phyloP scores from a whole-genome alignment of 2,113 vertebrate genomes.

The Ramphastos sulfuratus region DNA sequence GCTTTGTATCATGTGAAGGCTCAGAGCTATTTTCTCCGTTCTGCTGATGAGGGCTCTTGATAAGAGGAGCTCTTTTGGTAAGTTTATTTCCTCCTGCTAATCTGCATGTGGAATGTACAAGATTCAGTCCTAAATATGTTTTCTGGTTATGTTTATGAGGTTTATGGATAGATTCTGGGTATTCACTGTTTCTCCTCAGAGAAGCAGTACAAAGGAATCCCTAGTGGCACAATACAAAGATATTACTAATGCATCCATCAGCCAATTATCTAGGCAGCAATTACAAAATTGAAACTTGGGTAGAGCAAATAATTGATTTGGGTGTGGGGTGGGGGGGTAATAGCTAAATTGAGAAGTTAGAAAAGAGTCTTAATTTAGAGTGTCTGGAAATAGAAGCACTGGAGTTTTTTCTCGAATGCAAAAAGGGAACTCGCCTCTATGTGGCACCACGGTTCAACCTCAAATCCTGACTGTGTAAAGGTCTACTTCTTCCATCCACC shows the following conservation, averaged over 20 bases:
- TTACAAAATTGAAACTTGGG: neutral
- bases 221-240: neutral
- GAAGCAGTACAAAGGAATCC: neutral
- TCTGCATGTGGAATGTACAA: neutral
- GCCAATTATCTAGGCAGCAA: conserved; percentile 7
- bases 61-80: neutral
- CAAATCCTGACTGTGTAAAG: neutral
- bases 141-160: neutral
- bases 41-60: neutral
- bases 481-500: neutral
- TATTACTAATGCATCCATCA: conserved; percentile 7
- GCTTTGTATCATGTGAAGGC: neutral
- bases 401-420: neutral
- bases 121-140: neutral
- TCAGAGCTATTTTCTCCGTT: neutral
- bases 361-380: neutral
- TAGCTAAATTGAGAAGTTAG: neutral
- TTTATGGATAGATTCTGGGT: neutral
- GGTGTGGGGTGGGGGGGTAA: neutral
- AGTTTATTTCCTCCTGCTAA: neutral
- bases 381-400: neutral
- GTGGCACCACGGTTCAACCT: neutral
- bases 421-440: neutral
- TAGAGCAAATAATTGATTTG: neutral
- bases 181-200: neutral